Conservation (phyloP, 2,888 invertebrate species). For the Metalampra italica region DNA sequence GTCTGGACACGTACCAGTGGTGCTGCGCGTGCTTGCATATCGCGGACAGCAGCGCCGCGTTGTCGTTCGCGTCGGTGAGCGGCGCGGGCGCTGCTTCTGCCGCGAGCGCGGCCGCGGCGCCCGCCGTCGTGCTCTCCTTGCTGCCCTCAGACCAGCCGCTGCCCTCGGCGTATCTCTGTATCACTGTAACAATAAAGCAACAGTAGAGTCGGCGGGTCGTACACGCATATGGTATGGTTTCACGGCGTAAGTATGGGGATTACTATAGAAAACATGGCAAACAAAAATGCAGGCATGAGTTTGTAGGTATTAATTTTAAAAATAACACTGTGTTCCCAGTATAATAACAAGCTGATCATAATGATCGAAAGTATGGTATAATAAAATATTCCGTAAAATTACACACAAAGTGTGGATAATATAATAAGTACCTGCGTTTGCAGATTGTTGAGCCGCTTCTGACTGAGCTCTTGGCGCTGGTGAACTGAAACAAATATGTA, state of each 20-base stretch:
- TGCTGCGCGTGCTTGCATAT: constrained; percentile 55
- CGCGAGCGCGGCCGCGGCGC: constrained; percentile 21
- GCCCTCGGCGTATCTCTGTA: background rate
- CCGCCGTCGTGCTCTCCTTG: constrained; percentile 45
- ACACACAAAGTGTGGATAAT: background rate
- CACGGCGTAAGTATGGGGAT: too few species aligned
- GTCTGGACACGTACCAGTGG: constrained; percentile 24
- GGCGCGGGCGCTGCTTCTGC: constrained; percentile 25
- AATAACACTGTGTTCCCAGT: too few species aligned
- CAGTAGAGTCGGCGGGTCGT: too few species aligned
- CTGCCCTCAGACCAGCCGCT: constrained; percentile 67
- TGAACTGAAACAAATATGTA: constrained; percentile 28
- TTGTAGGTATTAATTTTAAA: too few species aligned
- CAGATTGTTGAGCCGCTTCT: constrained; percentile 51
- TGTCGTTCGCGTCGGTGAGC: constrained; percentile 51
- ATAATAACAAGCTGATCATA: too few species aligned
- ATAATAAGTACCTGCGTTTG: constrained; percentile 45
- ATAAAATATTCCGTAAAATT: too few species aligned
- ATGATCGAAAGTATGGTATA: too few species aligned
- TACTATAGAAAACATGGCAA: too few species aligned
- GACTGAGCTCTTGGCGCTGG: constrained; percentile 58
- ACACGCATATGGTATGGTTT: too few species aligned
- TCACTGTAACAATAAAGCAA: too few species aligned
- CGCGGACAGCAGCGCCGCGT: constrained; percentile 55
- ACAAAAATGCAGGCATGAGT: too few species aligned